Evolutionary conservation across 2,888 invertebrate species (phyloP), one percentile per base, ranked within the genome.

Genomic region (Resseliella maxima): DNA sequence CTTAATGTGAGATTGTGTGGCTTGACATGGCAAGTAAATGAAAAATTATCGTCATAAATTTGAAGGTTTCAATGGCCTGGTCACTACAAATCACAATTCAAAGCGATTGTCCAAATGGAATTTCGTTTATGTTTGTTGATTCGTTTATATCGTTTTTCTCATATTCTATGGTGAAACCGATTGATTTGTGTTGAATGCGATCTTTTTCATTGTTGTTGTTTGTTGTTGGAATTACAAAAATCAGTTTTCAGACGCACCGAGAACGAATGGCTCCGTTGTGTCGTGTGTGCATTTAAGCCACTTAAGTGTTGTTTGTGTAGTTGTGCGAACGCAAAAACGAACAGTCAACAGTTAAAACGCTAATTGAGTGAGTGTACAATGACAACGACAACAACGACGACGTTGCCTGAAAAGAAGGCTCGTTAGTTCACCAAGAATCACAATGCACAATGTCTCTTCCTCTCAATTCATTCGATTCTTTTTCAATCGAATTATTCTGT

Each of bases 391-490:
- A 72, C 18, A 35, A 72, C 72, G 72, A 72, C 18, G 72, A 72
- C 72, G 72, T 31, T 72, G 72, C 72, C 31, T 31, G 72, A 72
- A 50, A 59, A 72, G 72, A 72, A 72, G 72, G 72, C 72, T 72
- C 35, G 72, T 59, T 59, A 24, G 0, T n/a, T 59, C 24, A 3
- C n/a, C 2, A 59, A 31, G 31, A 72, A 72, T 27, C 3, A 15
- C 31, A 59, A 24, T 59, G 59, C 31, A 72, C 72, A n/a, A 72
- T n/a, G 72, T 31, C 31, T 72, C 72, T 3, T 15, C 6, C 6
- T 21, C 6, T 18, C 21, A 21, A 8, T 12, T 12, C 21, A 21
- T 12, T n/a, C n/a, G n/a, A n/a, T n/a, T n/a, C n/a, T n/a, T n/a
- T n/a, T n/a, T n/a, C n/a, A n/a, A n/a, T n/a, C n/a, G n/a, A n/a